Conservation (phyloP, 1,140 invertebrate species). For the Nautilus pompilius region DNA sequence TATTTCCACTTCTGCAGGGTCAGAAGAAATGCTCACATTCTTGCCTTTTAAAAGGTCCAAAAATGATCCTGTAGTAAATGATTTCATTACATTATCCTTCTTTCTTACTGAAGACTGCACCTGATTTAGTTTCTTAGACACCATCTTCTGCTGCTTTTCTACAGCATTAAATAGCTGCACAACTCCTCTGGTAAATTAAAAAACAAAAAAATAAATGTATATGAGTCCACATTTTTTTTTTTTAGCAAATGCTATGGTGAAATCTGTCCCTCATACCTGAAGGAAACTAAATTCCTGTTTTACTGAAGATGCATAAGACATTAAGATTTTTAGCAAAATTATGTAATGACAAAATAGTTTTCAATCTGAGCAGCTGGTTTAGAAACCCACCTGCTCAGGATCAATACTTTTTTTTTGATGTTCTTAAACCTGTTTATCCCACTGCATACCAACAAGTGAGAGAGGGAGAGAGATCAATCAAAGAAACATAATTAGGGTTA, state of each 20-base stretch:
- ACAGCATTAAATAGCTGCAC: conserved; percentile 91
- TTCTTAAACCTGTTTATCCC: too few species aligned
- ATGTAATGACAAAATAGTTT: too few species aligned
- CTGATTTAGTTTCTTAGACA: conserved; percentile 69
- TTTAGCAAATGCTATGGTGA: too few species aligned
- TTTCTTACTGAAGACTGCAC: conserved; percentile 76
- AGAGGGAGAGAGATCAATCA: too few species aligned
- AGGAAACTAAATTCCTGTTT: neutral
- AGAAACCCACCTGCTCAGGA: too few species aligned
- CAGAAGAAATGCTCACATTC: conserved; percentile 5
- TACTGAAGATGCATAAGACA: too few species aligned
- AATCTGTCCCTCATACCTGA: neutral
- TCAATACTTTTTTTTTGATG: too few species aligned
- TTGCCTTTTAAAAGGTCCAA: conserved; percentile 76
- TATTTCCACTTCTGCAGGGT: neutral
- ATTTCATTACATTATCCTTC: conserved; percentile 77
- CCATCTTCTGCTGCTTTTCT: conserved; percentile 74
- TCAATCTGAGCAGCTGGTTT: too few species aligned
- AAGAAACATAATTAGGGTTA: too few species aligned
- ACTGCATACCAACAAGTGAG: too few species aligned
- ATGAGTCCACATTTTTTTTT: too few species aligned
- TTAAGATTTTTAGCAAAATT: too few species aligned
- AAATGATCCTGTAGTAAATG: conserved; percentile 76
- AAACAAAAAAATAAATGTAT: neutral
- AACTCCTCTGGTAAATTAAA: conserved; percentile 68